Evolutionary conservation across 64 coral and sea anemone genomes (phyloP), one percentile per base, ranked within the genome.

Genomic region (Anthopleura sola): DNA sequence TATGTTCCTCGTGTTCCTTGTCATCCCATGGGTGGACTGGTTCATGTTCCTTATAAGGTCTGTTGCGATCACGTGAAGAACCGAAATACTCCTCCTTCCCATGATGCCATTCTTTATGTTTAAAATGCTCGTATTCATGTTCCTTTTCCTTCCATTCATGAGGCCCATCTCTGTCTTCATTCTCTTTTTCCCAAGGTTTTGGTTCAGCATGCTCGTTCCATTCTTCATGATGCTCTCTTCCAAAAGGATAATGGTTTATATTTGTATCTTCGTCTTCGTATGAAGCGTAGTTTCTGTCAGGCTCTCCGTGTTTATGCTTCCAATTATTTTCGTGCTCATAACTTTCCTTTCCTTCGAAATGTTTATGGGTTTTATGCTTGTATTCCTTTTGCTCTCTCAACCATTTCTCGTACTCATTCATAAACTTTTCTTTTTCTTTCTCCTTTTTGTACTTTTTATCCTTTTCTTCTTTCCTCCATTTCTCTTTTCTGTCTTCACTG

Each of bases 201-300:
- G 66, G 68, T 82, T 88, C 82, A 37, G 7, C 37, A 36, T 47
- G 55, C 26, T 82, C 38, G 0, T 32, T 6, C 48, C 68, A 88
- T n/a, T 26, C 86, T 5, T 77, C 49, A 47, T 49, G 26, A 29
- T 23, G 78, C 23, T 74, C 78, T 50, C 82, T 89, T 83, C 40
- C 79, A 21, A 33, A 49, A 33, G 62, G 47, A 89, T 50, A 53
- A 48, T 83, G n/a, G 38, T 49, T 51, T 19, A n/a, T 3, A 37
- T 82, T 47, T 13, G 68, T 20, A 40, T 68, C 58, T n/a, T 75
- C 78, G 0, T 86, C 48, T 32, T 83, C 50, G 36, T 56, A 36
- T 8, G 51, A 21, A 9, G 54, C 49, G 11, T 6, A 5, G 5
- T 75, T 53, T 26, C 85, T 78, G 39, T n/a, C 55, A 82, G 60